Percentiles rank a stretch among this genome's conserved stretches.
Conservation (phyloP, 1,140 invertebrate species). For the Saccostrea glomerata region DNA sequence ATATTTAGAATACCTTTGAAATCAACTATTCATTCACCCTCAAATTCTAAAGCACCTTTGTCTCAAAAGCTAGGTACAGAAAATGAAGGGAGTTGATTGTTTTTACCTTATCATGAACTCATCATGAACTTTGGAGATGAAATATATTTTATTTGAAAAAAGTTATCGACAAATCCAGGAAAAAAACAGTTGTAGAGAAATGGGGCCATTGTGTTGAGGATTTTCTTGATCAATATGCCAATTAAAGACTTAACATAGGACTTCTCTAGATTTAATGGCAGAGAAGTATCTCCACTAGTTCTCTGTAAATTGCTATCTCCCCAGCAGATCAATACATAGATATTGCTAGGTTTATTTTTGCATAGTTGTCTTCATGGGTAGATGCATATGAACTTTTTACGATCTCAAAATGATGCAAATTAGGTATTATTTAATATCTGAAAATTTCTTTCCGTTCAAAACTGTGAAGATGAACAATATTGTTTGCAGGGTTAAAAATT, state of each 20-base stretch:
- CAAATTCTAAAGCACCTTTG: too few relatives aligned
- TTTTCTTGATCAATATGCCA: background rate
- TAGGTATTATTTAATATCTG: too few relatives aligned
- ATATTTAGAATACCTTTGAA: too few relatives aligned
- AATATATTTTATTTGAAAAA: background rate
- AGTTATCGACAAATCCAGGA: conserved; percentile 2
- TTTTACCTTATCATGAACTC: background rate
- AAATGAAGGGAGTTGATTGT: too few relatives aligned
- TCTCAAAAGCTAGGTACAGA: too few relatives aligned
- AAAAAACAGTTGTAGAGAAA: background rate
- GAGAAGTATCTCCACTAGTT: background rate
- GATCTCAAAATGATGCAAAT: too few relatives aligned
- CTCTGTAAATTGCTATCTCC: background rate
- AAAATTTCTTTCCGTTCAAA: too few relatives aligned
- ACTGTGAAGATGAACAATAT: too few relatives aligned
- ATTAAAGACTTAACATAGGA: background rate
- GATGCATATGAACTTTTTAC: too few relatives aligned
- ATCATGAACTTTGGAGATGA: background rate
- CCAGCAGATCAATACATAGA: background rate
- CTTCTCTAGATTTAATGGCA: background rate
- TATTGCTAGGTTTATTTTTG: background rate
- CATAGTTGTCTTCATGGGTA: background rate
- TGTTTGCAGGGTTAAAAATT: too few relatives aligned
- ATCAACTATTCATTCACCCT: too few relatives aligned
- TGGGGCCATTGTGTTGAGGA: background rate